phyloP scores from a whole-genome alignment of 1,140 invertebrate genomes.

The Popillia japonica region DNA sequence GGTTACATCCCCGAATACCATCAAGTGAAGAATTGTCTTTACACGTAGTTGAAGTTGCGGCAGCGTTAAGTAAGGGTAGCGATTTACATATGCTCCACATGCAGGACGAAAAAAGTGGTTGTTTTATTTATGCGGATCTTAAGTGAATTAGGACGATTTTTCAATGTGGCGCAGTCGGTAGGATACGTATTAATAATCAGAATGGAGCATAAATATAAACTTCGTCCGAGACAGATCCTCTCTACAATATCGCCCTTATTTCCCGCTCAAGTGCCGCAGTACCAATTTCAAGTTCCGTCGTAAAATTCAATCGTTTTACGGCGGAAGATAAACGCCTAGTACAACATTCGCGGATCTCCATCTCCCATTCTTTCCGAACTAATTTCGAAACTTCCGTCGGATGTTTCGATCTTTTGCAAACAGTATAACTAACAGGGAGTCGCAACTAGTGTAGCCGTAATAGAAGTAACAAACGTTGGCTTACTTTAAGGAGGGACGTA shows the following conservation, averaged over 20 bases:
- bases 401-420: background rate
- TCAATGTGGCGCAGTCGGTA: too few relatives aligned
- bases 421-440: background rate
- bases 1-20: background rate
- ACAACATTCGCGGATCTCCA: background rate
- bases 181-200: background rate
- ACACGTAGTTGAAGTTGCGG: too few relatives aligned
- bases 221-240: background rate
- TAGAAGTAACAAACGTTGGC: background rate
- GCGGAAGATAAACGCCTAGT: constrained; percentile 9
- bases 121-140: too few relatives aligned
- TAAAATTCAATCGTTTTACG: constrained; percentile 34
- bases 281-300: constrained; percentile 23
- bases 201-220: constrained; percentile 7
- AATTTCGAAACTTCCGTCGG: background rate
- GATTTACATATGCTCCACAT: too few relatives aligned
- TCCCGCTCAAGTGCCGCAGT: constrained; percentile 1
- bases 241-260: background rate
- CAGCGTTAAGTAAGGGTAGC: too few relatives aligned
- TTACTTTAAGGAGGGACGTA: background rate
- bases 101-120: too few relatives aligned
- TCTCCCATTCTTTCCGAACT: constrained; percentile 4
- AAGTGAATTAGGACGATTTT: too few relatives aligned
- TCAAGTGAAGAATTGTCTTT: background rate
- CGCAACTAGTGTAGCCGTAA: too few relatives aligned